phyloP scores from a whole-genome alignment of 1,140 invertebrate species.

The Steinernema khuongi region DNA sequence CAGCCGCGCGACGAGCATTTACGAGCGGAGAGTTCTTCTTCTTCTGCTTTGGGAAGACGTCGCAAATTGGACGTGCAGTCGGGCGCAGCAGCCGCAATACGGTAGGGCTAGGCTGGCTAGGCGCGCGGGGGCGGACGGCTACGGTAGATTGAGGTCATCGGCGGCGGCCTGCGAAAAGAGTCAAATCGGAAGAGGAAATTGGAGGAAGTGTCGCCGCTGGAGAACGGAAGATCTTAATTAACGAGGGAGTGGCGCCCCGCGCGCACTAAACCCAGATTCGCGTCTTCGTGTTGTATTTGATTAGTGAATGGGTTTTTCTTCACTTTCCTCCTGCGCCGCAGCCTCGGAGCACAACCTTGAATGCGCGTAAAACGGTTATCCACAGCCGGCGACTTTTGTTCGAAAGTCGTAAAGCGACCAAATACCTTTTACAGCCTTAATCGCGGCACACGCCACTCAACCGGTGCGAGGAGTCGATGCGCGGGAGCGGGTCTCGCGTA shows the following conservation, averaged over 20 bases:
- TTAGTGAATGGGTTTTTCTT: background rate
- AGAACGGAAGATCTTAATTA: constrained; percentile 10
- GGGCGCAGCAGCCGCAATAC: background rate
- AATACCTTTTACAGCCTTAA: constrained; percentile 13
- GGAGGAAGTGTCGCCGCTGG: background rate
- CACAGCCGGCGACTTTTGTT: constrained; percentile 2
- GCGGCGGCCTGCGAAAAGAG: background rate
- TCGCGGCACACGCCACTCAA: constrained; percentile 11
- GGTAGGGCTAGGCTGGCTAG: too few relatives aligned
- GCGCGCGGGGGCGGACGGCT: too few relatives aligned
- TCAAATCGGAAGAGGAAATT: background rate
- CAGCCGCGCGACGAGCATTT: constrained; percentile 2
- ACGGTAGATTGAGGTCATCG: too few relatives aligned
- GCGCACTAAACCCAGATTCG: constrained; percentile 12
- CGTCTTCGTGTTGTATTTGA: background rate
- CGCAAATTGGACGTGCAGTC: background rate
- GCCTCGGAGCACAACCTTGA: background rate
- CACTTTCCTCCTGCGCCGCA: background rate
- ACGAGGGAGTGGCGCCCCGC: background rate
- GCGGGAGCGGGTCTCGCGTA: background rate
- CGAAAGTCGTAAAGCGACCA: constrained; percentile 1
- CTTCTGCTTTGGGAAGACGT: background rate
- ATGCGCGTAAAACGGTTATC: constrained; percentile 13
- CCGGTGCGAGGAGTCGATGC: background rate
- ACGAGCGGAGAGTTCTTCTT: constrained; percentile 1